These are phyloP conservation scores for Erebia aethiops DNA, from an alignment of 2,888 invertebrate species.

Conservation along the genomic window DNA sequence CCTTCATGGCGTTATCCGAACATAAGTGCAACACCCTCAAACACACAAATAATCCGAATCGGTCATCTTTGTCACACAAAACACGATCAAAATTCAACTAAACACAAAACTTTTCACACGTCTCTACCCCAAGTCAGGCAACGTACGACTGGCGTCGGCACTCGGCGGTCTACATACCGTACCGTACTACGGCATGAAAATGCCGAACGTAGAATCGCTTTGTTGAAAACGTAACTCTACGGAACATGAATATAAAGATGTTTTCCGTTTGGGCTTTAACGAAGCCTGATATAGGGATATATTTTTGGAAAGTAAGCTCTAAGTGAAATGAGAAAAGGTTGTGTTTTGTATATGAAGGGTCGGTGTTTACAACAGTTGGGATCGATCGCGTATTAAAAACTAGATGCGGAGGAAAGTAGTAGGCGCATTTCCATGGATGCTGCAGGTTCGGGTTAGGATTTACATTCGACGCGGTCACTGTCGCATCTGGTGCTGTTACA, in stretches of 20 bases:
- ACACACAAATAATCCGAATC: constrained; percentile 69
- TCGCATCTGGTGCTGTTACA: constrained; percentile 49
- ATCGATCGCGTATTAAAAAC: constrained; percentile 53
- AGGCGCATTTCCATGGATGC: constrained; percentile 75
- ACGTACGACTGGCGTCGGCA: constrained; percentile 59
- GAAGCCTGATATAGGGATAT: constrained; percentile 16
- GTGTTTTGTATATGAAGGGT: constrained; percentile 30
- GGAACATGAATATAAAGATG: constrained; percentile 34
- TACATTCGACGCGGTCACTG: constrained; percentile 64
- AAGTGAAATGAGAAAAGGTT: constrained; percentile 36
- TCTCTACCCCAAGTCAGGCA: constrained; percentile 51
- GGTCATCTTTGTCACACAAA: constrained; percentile 73
- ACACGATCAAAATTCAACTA: constrained; percentile 63
- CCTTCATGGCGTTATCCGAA: constrained; percentile 73
- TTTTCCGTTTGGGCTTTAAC: constrained; percentile 30
- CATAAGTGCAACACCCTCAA: constrained; percentile 70
- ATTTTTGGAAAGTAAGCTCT: constrained; percentile 48
- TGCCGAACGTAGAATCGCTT: constrained; percentile 15
- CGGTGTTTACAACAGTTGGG: constrained; percentile 53
- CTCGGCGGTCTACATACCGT: constrained; percentile 37
- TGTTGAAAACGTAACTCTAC: constrained; percentile 49
- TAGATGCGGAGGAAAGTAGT: constrained; percentile 77
- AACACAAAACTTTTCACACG: constrained; percentile 49
- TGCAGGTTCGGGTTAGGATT: constrained; percentile 54
- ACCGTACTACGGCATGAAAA: constrained; percentile 31